Base-by-base conservation (phyloP, 1,140 invertebrate genomes). In the Heliconius eleuchia region DNA sequence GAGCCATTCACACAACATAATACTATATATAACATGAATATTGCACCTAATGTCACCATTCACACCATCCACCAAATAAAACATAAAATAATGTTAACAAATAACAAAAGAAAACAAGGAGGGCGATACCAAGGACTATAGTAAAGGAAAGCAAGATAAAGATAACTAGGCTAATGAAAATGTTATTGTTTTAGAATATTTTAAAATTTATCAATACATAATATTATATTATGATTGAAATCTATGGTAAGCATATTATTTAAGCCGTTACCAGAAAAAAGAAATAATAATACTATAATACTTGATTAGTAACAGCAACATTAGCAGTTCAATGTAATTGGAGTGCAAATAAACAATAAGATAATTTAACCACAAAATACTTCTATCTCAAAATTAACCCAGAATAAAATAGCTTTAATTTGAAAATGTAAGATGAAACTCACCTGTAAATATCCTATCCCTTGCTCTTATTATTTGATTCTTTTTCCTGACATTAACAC, bases 391-490 rank as follows among this genome's bases (percentile, higher is more conserved):
- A 27, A 66, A 30, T 66, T 4, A 66, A 66, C 60, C 60, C 52
- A 73, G 50, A 66, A 4, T 50, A 73, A 72, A 66, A 66, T 30
- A 66, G 60, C 27, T 66, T 30, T 27, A 4, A 30, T 66, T 66
- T 66, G 3, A 30, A 66, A 30, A 27, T 46, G 1, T 30, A 1
- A 27, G 9, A 11, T 57, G 8, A 11, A 76, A 72, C 71, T 72
- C 37, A 99, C 98, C 98, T 95, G 97, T 97, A 91, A 99, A 98
- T 87, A 97, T 96, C 89, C 97, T 95, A 86, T 98, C 97, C 84
- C 97, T 96, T 46, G 96, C 95, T 94, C 97, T 96, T 80, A 96
- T 95, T 70, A 98, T 96, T 91, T 98, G 97, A 88, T 97, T 98
- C 92, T 97, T 97, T 91, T 97, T 97, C 87, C 96, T 97, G 77